phyloP scores from a whole-genome alignment of 2,797 vertebrate species.

The Sebastes miniatus region DNA sequence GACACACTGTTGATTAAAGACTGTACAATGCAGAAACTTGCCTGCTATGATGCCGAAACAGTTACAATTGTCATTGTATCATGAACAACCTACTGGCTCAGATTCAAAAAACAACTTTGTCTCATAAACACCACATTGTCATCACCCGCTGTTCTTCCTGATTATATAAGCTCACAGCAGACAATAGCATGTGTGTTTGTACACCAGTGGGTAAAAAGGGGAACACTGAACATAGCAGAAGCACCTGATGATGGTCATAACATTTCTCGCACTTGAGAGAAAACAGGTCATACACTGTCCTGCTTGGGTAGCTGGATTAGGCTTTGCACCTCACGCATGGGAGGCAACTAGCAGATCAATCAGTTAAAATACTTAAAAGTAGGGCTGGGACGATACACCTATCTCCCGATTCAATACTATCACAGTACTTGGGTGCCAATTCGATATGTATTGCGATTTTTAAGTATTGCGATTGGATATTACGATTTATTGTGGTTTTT shows the following conservation, averaged over 20 bases:
- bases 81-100: constrained; percentile 14
- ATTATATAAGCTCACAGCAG: constrained; percentile 44
- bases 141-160: constrained; percentile 37
- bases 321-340: not conserved
- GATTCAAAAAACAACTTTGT: constrained; percentile 25
- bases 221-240: constrained; percentile 35
- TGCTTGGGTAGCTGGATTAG: not conserved
- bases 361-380: not conserved
- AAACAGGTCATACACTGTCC: constrained; percentile 34
- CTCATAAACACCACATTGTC: constrained; percentile 10
- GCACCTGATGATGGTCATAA: constrained; percentile 34
- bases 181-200: constrained; percentile 40
- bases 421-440: too few species aligned
- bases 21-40: not conserved
- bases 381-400: too few species aligned
- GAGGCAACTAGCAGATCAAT: not conserved
- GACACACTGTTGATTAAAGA: not conserved
- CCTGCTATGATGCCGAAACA: not conserved
- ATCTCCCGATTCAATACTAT: too few species aligned
- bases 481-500: too few species aligned
- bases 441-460: too few species aligned
- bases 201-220: constrained; percentile 37
- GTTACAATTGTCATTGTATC: constrained; percentile 11
- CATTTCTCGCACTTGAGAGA: constrained; percentile 31
- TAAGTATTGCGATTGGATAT: too few species aligned